Base-by-base conservation (phyloP, 2,797 vertebrate genomes). In the Harpagifer antarcticus region DNA sequence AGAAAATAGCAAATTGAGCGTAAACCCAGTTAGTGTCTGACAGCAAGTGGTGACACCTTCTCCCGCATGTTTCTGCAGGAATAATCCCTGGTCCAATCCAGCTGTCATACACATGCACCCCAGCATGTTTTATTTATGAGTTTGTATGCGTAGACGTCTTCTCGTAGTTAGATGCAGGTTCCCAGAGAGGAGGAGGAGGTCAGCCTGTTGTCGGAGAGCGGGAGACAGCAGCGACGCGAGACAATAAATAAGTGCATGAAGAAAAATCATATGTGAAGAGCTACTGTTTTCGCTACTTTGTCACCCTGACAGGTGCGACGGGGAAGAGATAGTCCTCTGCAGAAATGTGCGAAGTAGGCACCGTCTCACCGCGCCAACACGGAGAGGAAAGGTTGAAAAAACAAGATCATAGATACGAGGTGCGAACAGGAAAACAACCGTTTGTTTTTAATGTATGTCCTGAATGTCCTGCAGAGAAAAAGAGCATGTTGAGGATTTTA, bases 71-170 rank as follows among this genome's bases (percentile, higher is more conserved):
- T 79, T 81, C 83, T 80, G 84, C 88, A 83, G 85, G 63, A 86
- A 90, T 90, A 89, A 90, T 90, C 86, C 88, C 77, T 11, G 45
- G 67, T 82, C 84, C 83, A 45, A 87, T 90, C 88, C 72, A 86
- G 70, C 90, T 86, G 85, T 86, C 86, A 82, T 68, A 76, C 68
- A 79, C 67, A 80, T 66, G 75, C 70, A 45, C 64, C 60, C 40
- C 17, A 8, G 23, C 74, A 88, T 91, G 88, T 89, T 87, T 93
- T 92, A 94, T 93, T 88, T 72, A 94, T 91, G 80, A 89, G 70
- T 8, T 52, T 66, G 78, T 86, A 85, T 88, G 88, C 86, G 88
- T 84, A 89, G 81, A 85, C 61, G 84, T 90, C 83, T 79, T 86
- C 76, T 79, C 33, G 7, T 37, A 37, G 33, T 37, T 37, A 9